Conservation (phyloP, 30 jellyfish, hydroid and myxozoan species). For the Hydra vulgaris region DNA sequence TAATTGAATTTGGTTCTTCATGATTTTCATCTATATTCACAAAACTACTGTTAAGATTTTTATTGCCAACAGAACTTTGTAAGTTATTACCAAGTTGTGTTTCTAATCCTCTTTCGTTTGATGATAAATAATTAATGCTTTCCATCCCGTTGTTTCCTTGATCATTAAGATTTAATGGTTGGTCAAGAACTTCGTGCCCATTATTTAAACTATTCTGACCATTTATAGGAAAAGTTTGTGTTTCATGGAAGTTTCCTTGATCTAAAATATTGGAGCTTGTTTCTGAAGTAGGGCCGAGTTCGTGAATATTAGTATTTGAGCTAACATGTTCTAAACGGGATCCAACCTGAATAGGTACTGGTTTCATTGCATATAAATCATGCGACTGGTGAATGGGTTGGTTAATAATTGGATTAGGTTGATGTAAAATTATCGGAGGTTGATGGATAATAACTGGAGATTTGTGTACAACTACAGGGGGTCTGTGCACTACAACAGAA, state of each 20-base stretch:
- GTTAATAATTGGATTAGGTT: slow-evolving; percentile 63
- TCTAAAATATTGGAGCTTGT: not conserved
- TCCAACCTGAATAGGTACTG: slow-evolving; percentile 70
- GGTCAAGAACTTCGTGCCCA: not conserved
- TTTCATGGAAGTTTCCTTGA: not conserved
- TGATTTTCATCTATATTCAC: not conserved
- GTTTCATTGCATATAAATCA: slow-evolving; percentile 50
- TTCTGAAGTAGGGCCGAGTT: not conserved
- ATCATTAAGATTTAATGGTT: not conserved
- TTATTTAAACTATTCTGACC: not conserved
- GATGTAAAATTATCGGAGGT: slow-evolving; percentile 89
- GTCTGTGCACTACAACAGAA: slow-evolving; percentile 79
- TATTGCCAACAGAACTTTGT: not conserved
- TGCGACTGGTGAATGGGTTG: slow-evolving; percentile 64
- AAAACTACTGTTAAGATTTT: not conserved
- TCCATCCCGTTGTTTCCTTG: not conserved
- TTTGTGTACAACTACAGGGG: slow-evolving; percentile 81
- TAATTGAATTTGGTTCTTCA: not conserved
- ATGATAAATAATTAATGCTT: not conserved
- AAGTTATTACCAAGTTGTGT: not conserved
- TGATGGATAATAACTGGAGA: slow-evolving; percentile 75
- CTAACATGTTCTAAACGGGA: slow-evolving; percentile 57
- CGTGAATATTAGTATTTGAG: not conserved
- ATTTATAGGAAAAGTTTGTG: not conserved
- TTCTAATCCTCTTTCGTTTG: not conserved